Evolutionary conservation across 2,797 vertebrate species (phyloP).

Genomic region (Pseudochromis fuscus): DNA sequence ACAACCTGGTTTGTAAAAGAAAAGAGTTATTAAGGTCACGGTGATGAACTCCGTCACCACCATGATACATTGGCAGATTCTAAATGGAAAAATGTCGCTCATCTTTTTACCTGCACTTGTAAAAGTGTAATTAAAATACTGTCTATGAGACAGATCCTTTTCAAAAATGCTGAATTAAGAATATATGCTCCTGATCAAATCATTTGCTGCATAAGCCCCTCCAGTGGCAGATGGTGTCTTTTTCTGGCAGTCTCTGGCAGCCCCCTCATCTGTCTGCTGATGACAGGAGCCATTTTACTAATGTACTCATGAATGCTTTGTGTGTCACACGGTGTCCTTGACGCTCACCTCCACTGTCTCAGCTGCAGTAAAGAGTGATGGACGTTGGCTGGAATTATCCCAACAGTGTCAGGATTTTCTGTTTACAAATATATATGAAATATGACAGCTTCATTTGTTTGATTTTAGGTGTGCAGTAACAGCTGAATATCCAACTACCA

Average conservation of each 20-base stretch:
- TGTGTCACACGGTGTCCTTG: slow-evolving; percentile 70
- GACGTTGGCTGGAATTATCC: slow-evolving; percentile 11
- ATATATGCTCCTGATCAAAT: slow-evolving; percentile 51
- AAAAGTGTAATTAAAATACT: slow-evolving; percentile 25
- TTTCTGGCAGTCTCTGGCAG: slow-evolving; percentile 57
- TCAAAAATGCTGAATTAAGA: slow-evolving; percentile 57
- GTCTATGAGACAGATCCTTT: not conserved
- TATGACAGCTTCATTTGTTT: not conserved
- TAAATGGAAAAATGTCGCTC: slow-evolving; percentile 9
- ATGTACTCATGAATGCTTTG: slow-evolving; percentile 68
- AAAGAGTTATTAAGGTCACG: too few species aligned
- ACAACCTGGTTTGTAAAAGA: too few species aligned
- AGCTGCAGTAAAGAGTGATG: slow-evolving; percentile 33
- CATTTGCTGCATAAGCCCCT: slow-evolving; percentile 43
- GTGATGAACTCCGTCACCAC: slow-evolving; percentile 1
- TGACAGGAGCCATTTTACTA: slow-evolving; percentile 76
- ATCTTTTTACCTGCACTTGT: slow-evolving; percentile 18
- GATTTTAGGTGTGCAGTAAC: not conserved
- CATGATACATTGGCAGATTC: slow-evolving; percentile 12
- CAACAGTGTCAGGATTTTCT: slow-evolving; percentile 8
- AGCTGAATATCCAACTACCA: not conserved
- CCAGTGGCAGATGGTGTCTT: slow-evolving; percentile 73
- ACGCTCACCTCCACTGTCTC: slow-evolving; percentile 60
- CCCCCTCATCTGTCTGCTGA: slow-evolving; percentile 69
- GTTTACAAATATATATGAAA: not conserved